Base-by-base conservation (phyloP, 2,888 invertebrate genomes). In the Clunio marinus region DNA sequence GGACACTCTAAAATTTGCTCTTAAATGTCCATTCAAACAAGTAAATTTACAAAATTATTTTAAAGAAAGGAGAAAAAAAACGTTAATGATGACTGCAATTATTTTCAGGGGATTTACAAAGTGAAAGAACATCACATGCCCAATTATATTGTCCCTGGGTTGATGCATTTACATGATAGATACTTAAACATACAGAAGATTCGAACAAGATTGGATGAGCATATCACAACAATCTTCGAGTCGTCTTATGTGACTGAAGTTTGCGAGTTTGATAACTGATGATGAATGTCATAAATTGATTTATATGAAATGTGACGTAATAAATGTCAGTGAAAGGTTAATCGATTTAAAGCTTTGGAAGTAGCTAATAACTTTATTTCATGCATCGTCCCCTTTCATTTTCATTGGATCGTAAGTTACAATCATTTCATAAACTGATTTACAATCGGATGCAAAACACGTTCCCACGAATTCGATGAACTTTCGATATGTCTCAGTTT, bases 1-100 rank as follows among this genome's bases (percentile, higher is more conserved):
- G 10, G 63, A 63, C 2, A 45, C 45, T 46, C 4, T 63, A 10
- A 63, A 63, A 17, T 63, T 63, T 45, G 1, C 20, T 8, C 13
- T 63, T 3, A 45, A 46, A 46, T 63, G 63, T 27, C 63, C 63
- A 25, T 63, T 63, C 46, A 63, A 63, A 15, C 45, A 45, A 28
- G 63, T 63, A 45, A 46, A 60, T n/a, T 41, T 35, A 17, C 15
- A 20, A 1, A 2, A 20, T 60, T 15, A 27, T 24, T 63, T 63
- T 17, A 46, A 28, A 20, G 22, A 1, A 58, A 28, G 32, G 32
- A 32, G 10, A 32, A 32, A 7, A 32, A 32, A 32, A 32, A 32
- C n/a, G 32, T 10, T 10, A 32, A 7, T 32, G 10, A 32, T 10
- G 2, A 4, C 15, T 58, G 8, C 28, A 58, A 22, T 24, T 41